A percentile compares a stretch with the other conserved stretches of the same genome.
Evolutionary conservation across 2,797 vertebrate genomes (phyloP).

Genomic region (Lagothrix lagotricha): DNA sequence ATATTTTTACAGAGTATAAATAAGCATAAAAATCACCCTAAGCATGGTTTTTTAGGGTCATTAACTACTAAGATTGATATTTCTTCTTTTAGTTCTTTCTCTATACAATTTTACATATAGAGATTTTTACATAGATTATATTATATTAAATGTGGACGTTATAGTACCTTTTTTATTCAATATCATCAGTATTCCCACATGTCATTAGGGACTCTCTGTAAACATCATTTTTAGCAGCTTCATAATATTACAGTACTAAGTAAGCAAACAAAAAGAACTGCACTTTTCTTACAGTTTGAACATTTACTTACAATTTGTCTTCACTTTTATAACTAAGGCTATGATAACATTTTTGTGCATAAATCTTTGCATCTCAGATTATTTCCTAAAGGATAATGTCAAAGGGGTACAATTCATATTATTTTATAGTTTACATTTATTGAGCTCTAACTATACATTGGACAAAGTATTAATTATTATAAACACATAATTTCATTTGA

Average conservation of each 20-base stretch:
- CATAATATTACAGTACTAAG: not conserved
- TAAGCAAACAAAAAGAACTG: not conserved
- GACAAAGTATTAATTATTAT: not conserved
- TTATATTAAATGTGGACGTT: constrained; percentile 12
- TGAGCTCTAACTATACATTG: not conserved
- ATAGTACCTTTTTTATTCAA: not conserved
- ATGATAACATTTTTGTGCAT: not conserved
- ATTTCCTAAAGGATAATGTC: not conserved
- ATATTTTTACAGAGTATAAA: constrained; percentile 23
- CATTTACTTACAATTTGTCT: not conserved
- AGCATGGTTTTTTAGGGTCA: not conserved
- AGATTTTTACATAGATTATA: constrained; percentile 1
- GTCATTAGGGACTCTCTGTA: not conserved
- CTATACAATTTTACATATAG: not conserved
- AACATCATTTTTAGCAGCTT: not conserved
- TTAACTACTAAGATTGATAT: not conserved
- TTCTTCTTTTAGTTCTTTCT: not conserved
- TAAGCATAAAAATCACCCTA: not conserved
- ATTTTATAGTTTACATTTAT: not conserved
- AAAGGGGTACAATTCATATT: not conserved
- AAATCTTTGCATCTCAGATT: not conserved
- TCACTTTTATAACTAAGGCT: not conserved
- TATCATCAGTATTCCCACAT: not conserved
- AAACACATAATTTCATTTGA: not conserved
- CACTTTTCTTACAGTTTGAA: constrained; percentile 10